phyloP scores from a whole-genome alignment of 2,113 vertebrate genomes.

The Osmerus mordax region DNA sequence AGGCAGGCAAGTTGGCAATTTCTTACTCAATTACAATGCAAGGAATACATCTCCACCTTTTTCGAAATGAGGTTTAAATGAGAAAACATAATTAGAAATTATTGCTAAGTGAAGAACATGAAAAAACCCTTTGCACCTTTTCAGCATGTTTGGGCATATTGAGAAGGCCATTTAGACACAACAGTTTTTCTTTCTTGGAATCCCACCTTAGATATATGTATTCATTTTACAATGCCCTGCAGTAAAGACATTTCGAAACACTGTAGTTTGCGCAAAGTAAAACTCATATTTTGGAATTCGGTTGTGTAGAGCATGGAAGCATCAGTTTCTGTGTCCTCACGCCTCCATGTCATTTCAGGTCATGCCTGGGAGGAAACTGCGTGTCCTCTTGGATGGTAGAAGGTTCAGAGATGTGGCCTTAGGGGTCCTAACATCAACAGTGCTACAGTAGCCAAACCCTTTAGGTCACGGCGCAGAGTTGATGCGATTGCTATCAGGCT shows the following conservation, averaged over 20 bases:
- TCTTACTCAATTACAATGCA: conserved; percentile 71
- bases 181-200: conserved; percentile 9
- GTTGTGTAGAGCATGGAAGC: background rate
- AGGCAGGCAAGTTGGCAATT: conserved; percentile 61
- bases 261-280: no score
- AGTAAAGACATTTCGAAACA: no score
- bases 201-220: conserved; percentile 11
- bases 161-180: conserved; percentile 23
- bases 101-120: conserved; percentile 53
- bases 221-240: background rate
- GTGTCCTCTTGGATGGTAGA: background rate
- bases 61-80: conserved; percentile 71
- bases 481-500: conserved; percentile 19
- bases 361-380: background rate
- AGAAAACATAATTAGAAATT: conserved; percentile 75
- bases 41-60: conserved; percentile 64
- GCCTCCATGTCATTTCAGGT: background rate
- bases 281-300: no score
- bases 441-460: conserved; percentile 5
- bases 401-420: conserved; percentile 30
- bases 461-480: conserved; percentile 31
- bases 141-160: conserved; percentile 37
- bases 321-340: background rate
- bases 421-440: conserved; percentile 39
- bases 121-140: conserved; percentile 46